Evolutionary conservation across 2,888 invertebrate species (phyloP).

Genomic region (Diadegma fenestrale): DNA sequence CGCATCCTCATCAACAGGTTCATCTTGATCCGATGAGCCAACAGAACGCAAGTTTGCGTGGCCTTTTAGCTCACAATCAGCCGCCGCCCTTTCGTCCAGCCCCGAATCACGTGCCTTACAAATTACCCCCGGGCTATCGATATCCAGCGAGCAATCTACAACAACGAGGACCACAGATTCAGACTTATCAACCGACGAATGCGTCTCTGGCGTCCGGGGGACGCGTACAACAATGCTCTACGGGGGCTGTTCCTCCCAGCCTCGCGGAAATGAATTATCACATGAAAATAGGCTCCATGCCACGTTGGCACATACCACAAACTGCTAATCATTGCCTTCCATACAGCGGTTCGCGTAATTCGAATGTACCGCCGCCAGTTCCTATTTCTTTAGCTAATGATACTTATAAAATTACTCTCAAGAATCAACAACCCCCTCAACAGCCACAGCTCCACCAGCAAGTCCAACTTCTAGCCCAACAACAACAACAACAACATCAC

Average conservation of each 20-base stretch:
- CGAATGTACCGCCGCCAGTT: conserved; percentile 71
- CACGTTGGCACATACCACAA: conserved; percentile 92
- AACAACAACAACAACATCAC: conserved; percentile 82
- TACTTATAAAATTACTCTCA: conserved; percentile 90
- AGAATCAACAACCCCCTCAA: conserved; percentile 81
- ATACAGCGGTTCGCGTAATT: conserved; percentile 70
- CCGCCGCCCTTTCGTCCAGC: conserved; percentile 80
- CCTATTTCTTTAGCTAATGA: conserved; percentile 80
- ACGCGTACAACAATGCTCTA: conserved; percentile 76
- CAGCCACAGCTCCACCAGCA: conserved; percentile 80
- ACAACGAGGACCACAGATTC: conserved; percentile 74
- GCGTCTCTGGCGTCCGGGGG: conserved; percentile 77
- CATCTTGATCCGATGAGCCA: conserved; percentile 80
- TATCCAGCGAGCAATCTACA: conserved; percentile 77
- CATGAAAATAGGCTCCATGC: conserved; percentile 80
- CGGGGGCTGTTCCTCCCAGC: conserved; percentile 38
- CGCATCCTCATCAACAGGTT: conserved; percentile 87
- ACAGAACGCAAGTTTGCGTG: conserved; percentile 80
- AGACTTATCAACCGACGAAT: conserved; percentile 78
- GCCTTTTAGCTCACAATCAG: conserved; percentile 78
- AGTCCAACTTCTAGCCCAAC: conserved; percentile 72
- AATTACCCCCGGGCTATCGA: conserved; percentile 79
- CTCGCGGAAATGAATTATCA: conserved; percentile 75
- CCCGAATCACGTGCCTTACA: conserved; percentile 79
- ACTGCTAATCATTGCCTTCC: conserved; percentile 82